These are phyloP conservation scores for Helicoverpa assulta DNA, from an alignment of 2,888 invertebrate genomes.

Conservation along the genomic window DNA sequence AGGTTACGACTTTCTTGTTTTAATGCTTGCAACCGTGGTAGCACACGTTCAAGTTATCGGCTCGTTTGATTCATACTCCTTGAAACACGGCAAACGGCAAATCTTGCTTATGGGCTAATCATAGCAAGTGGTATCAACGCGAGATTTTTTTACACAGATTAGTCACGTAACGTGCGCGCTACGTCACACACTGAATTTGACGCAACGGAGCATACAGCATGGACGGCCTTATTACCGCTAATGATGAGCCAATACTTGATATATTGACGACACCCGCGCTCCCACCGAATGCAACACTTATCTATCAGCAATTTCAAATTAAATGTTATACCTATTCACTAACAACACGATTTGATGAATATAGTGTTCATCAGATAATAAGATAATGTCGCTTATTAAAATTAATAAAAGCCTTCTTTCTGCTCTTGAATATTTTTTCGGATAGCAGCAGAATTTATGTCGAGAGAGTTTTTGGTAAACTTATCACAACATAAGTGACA, in stretches of 20 bases:
- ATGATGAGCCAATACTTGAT: slow-evolving; percentile 12
- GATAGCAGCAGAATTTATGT: no score
- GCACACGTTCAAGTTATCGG: background rate
- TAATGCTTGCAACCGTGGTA: no score
- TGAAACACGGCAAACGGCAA: slow-evolving; percentile 33
- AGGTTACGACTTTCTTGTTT: no score
- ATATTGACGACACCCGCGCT: slow-evolving; percentile 1
- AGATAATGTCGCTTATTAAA: no score
- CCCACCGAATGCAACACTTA: slow-evolving; percentile 6
- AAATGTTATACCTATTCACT: no score
- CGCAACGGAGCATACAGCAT: slow-evolving; percentile 41
- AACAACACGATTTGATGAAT: no score
- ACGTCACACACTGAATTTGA: slow-evolving; percentile 43
- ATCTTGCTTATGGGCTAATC: slow-evolving; percentile 57
- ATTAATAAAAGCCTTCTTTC: no score
- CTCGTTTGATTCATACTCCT: slow-evolving; percentile 43
- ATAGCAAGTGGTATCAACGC: slow-evolving; percentile 52
- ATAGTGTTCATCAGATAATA: no score
- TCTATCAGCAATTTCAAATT: background rate
- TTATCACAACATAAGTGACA: no score
- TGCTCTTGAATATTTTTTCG: no score
- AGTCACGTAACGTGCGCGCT: slow-evolving; percentile 61
- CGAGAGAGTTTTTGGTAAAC: no score
- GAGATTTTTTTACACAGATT: slow-evolving; percentile 59
- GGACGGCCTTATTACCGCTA: slow-evolving; percentile 27